Evolutionary conservation across 2,113 vertebrate species (phyloP).

Genomic region (Platanista minor): DNA sequence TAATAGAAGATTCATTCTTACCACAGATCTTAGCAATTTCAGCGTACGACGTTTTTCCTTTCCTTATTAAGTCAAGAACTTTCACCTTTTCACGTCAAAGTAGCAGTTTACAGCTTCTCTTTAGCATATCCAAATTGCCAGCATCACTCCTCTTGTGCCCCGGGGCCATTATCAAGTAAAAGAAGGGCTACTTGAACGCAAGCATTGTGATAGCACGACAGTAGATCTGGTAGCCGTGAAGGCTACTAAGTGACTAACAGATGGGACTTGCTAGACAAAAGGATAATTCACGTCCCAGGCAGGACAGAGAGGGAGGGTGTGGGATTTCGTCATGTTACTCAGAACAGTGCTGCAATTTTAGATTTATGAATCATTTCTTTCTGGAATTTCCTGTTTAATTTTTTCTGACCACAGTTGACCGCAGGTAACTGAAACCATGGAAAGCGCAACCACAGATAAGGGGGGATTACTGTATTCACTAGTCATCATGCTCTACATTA

Average conservation of each 20-base stretch:
- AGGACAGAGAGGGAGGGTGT: background rate
- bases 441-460: background rate
- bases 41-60: background rate
- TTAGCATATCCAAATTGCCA: background rate
- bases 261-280: background rate
- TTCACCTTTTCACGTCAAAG: background rate
- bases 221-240: background rate
- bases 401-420: background rate
- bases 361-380: background rate
- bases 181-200: background rate
- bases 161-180: background rate
- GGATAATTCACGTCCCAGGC: background rate
- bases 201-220: rapidly evolving
- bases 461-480: background rate
- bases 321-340: background rate
- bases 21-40: background rate
- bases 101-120: background rate
- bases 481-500: background rate
- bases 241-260: background rate
- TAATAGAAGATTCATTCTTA: background rate
- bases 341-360: background rate
- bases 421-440: background rate
- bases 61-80: background rate
- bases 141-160: background rate
- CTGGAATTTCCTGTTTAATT: background rate